Evolutionary conservation across 2,797 vertebrate species (phyloP).

Genomic region (Chelmon rostratus): DNA sequence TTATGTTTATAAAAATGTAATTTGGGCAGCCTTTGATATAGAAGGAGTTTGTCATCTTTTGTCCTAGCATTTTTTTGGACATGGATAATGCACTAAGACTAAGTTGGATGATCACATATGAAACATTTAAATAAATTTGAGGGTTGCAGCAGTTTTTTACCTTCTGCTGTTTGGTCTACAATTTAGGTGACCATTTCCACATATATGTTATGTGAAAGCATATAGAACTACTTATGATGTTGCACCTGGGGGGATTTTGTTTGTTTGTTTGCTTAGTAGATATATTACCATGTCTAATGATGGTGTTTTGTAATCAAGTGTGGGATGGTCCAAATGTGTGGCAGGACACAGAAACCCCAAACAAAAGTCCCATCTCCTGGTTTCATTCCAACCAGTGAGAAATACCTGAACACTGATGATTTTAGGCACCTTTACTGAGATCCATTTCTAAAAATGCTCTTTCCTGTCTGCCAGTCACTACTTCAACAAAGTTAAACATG

Average conservation of each 20-base stretch:
- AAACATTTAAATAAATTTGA: background rate
- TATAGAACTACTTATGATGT: background rate
- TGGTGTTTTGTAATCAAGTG: background rate
- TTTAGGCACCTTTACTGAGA: constrained; percentile 3
- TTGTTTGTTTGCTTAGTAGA: background rate
- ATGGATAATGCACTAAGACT: background rate
- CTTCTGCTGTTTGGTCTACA: background rate
- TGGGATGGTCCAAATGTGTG: background rate
- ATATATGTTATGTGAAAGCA: background rate
- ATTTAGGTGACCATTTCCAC: background rate
- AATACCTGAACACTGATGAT: constrained; percentile 5
- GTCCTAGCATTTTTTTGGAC: too few relatives aligned
- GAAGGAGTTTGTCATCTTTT: too few relatives aligned
- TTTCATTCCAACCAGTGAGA: background rate
- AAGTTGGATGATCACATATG: background rate
- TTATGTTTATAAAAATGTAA: background rate
- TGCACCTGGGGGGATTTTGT: background rate
- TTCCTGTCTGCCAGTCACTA: constrained; percentile 23
- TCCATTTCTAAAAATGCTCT: background rate
- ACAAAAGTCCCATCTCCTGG: background rate
- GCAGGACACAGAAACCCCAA: background rate
- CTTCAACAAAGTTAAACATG: constrained; percentile 56
- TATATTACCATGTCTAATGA: background rate
- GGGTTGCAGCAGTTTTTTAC: background rate
- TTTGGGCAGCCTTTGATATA: too few relatives aligned